phyloP scores from a whole-genome alignment of 92 coral and sea anemone species.

The Pocillopora grandis region DNA sequence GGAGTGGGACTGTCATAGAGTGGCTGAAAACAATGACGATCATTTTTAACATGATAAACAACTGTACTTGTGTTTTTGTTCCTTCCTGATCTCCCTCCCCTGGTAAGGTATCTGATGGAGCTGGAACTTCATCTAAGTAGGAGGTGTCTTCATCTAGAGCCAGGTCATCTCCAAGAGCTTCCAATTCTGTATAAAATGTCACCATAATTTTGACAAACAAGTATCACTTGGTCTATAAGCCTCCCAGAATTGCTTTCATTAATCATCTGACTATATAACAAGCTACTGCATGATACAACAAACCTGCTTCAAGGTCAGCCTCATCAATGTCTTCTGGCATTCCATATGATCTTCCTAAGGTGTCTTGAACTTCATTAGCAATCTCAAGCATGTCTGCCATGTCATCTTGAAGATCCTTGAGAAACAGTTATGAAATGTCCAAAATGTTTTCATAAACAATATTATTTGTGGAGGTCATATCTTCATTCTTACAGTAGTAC shows the following conservation, averaged over 20 bases:
- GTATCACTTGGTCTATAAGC: too few species aligned
- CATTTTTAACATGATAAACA: too few species aligned
- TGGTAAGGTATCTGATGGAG: slow-evolving; percentile 96
- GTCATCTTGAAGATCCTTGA: slow-evolving; percentile 97
- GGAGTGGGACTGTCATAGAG: too few species aligned
- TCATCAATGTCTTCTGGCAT: slow-evolving; percentile 97
- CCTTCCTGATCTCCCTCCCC: slow-evolving; percentile 75
- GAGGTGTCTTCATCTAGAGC: slow-evolving; percentile 98
- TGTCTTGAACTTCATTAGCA: slow-evolving; percentile 96
- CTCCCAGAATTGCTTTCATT: too few species aligned
- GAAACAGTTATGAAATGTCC: not conserved
- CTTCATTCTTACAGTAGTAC: too few species aligned
- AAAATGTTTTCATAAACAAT: too few species aligned
- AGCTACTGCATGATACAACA: not conserved
- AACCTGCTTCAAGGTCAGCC: slow-evolving; percentile 98
- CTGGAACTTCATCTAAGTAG: slow-evolving; percentile 94
- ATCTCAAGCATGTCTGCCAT: slow-evolving; percentile 96
- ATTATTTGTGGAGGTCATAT: too few species aligned
- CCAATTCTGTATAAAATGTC: slow-evolving; percentile 67
- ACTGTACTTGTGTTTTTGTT: slow-evolving; percentile 73
- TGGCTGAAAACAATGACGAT: too few species aligned
- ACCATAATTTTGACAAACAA: too few species aligned
- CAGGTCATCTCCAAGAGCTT: slow-evolving; percentile 97
- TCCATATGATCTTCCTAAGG: slow-evolving; percentile 96
- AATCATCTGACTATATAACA: too few species aligned